phyloP scores from a whole-genome alignment of 2,797 vertebrate species.

The Scarus forsteni region DNA sequence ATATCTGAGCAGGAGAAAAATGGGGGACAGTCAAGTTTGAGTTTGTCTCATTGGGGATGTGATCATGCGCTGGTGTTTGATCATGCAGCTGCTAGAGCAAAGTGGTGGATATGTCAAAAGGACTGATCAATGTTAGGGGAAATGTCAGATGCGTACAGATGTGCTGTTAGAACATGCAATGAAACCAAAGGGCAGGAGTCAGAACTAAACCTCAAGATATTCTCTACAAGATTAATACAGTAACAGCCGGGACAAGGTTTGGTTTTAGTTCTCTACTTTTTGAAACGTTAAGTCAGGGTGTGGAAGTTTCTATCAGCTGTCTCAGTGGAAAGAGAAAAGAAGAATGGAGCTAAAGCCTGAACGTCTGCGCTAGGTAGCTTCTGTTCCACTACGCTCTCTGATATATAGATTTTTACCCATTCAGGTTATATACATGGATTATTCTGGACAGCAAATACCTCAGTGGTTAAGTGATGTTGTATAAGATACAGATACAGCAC shows the following conservation, averaged over 20 bases:
- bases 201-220: neutral
- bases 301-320: slow-evolving; percentile 4
- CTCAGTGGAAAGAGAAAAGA: neutral
- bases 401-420: too few relatives aligned
- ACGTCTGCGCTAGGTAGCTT: neutral
- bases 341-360: slow-evolving; percentile 11
- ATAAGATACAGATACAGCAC: too few relatives aligned
- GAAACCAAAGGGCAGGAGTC: neutral
- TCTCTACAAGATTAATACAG: neutral
- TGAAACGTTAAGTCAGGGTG: slow-evolving; percentile 3
- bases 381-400: slow-evolving; percentile 21
- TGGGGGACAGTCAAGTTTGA: neutral
- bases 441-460: too few relatives aligned
- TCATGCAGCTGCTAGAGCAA: slow-evolving; percentile 41
- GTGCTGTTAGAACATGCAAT: slow-evolving; percentile 34
- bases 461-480: too few relatives aligned
- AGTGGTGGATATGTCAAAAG: slow-evolving; percentile 1
- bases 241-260: neutral
- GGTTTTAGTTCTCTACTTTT: slow-evolving; percentile 8
- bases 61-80: neutral
- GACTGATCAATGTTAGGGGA: slow-evolving; percentile 36
- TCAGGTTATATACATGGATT: too few relatives aligned
- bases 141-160: slow-evolving; percentile 21
- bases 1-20: slow-evolving; percentile 79
- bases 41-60: rapidly evolving